Base-by-base conservation (phyloP, 2,113 vertebrate species). In the Abramis brama region DNA sequence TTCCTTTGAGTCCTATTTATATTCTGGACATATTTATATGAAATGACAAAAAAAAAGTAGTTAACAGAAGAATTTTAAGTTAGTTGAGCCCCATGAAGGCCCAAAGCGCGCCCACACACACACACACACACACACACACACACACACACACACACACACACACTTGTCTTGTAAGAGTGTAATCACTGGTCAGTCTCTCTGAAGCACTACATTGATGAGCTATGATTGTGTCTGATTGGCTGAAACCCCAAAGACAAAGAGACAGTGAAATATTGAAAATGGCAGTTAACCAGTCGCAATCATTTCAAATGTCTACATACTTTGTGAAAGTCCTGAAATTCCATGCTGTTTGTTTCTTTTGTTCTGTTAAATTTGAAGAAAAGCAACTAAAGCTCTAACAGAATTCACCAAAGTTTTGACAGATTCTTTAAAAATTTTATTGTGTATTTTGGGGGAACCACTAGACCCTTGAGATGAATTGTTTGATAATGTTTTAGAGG, bases 161-260 rank as follows among this genome's bases (percentile, higher is more conserved):
- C 45, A 68, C 83, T 50, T 95, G 93, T 94, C 94, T 96, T 94
- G 95, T 97, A 95, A 97, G 97, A 97, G 96, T 95, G 96, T 96
- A 97, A 98, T 97, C 95, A 96, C 96, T 96, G 95, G 95, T 95
- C 96, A 95, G 96, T 95, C 95, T 96, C 94, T 95, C 93, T 95
- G 95, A 95, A 96, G 96, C 94, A 95, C 95, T 94, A 96, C 96
- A 96, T 96, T 94, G 95, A 96, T 96, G 95, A 96, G 94, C 93
- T 95, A 94, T 97, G 97, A 98, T 98, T 97, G 97, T 95, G 94
- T 94, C 95, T 97, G 97, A 97, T 96, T 96, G 96, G 94, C 94
- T 95, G 93, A 95, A 94, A 96, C 94, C 95, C 92, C 94, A 94
- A 94, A 95, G 95, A 95, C 93, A 95, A 94, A 94, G 94, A 95